Conservation (phyloP, 1,140 invertebrate genomes). For the Drosophila littoralis region DNA sequence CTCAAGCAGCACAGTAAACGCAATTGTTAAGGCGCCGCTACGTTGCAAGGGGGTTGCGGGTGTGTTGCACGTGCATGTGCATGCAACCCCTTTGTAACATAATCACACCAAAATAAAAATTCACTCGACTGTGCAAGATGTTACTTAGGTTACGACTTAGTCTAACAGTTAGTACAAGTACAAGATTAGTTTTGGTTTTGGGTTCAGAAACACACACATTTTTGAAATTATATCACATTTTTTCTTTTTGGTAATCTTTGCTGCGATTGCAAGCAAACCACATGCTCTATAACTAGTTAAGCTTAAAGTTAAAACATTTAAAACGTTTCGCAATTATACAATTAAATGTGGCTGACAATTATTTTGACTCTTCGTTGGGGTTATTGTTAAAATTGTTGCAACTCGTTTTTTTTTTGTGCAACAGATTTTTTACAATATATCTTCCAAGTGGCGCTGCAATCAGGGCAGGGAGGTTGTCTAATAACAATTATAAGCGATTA, state of each 20-base stretch:
- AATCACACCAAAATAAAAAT: constrained; percentile 42
- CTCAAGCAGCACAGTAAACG: constrained; percentile 81
- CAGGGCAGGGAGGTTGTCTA: not conserved
- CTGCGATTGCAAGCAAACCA: constrained; percentile 46
- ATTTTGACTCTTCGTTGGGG: constrained; percentile 38
- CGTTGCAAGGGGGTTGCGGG: constrained; percentile 56
- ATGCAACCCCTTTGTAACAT: constrained; percentile 60
- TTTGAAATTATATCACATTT: constrained; percentile 81
- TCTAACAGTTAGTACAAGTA: constrained; percentile 42
- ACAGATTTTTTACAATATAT: constrained; percentile 8
- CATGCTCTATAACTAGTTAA: constrained; percentile 50
- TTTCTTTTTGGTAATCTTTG: constrained; percentile 43
- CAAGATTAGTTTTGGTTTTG: constrained; percentile 28
- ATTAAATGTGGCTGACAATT: constrained; percentile 52
- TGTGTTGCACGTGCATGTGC: not conserved
- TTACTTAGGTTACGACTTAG: constrained; percentile 32
- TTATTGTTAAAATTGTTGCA: constrained; percentile 18
- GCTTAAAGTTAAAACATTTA: constrained; percentile 64
- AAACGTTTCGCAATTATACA: constrained; percentile 34
- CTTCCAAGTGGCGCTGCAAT: not conserved
- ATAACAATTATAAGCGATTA: too few species aligned
- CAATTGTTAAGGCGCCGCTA: constrained; percentile 51
- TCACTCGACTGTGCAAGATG: constrained; percentile 26
- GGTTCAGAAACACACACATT: constrained; percentile 69
- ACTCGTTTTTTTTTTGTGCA: not conserved